A percentile compares a stretch with the other conserved stretches of the same genome.
These are phyloP conservation scores for Caenorhabditis briggsae DNA, from an alignment of 1,140 invertebrate species.

Conservation along the genomic window DNA sequence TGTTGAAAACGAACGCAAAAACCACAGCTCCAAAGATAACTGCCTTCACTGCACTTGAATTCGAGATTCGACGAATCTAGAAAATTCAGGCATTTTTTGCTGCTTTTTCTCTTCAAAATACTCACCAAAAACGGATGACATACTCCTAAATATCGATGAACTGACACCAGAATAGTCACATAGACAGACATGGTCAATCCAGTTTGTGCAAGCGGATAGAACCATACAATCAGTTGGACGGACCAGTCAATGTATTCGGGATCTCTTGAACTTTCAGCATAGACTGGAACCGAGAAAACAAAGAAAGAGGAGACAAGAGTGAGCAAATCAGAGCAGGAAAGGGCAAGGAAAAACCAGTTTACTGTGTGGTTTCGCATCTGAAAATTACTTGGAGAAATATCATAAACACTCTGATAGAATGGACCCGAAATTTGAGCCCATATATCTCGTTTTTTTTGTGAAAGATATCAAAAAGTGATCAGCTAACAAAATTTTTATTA, in stretches of 20 bases:
- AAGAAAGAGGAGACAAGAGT: slow-evolving; percentile 64
- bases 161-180: slow-evolving; percentile 47
- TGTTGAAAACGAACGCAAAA: slow-evolving; percentile 65
- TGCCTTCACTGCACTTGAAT: slow-evolving; percentile 54
- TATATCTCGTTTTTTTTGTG: too few species aligned
- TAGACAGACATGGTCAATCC: slow-evolving; percentile 49
- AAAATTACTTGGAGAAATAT: background rate
- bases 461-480: too few species aligned
- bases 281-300: slow-evolving; percentile 63
- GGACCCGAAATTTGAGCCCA: too few species aligned
- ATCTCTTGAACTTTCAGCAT: slow-evolving; percentile 58
- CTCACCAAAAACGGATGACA: slow-evolving; percentile 57
- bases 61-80: slow-evolving; percentile 62
- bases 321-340: slow-evolving; percentile 51
- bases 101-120: background rate
- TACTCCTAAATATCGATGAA: slow-evolving; percentile 54
- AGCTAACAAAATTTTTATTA: too few species aligned
- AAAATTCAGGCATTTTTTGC: background rate
- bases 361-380: slow-evolving; percentile 64
- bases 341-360: slow-evolving; percentile 66
- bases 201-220: slow-evolving; percentile 62
- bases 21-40: slow-evolving; percentile 51
- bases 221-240: slow-evolving; percentile 59
- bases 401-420: too few species aligned
- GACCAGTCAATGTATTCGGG: slow-evolving; percentile 11